Evolutionary conservation across 2,113 vertebrate genomes (phyloP).

Genomic region (Psittacus erithacus): DNA sequence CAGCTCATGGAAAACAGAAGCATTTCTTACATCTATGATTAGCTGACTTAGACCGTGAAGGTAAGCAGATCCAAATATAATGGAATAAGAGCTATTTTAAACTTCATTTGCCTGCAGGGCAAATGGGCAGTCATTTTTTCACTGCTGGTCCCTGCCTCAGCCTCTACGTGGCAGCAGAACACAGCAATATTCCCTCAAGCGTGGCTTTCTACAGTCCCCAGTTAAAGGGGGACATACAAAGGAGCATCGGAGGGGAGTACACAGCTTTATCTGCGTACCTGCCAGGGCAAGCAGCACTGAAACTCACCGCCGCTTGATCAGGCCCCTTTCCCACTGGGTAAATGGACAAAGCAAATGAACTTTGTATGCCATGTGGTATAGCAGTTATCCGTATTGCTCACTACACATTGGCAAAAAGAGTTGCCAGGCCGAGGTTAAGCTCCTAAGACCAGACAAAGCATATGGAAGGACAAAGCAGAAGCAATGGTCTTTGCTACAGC

Average conservation of each 20-base stretch:
- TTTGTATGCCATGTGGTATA: background rate
- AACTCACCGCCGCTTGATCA: background rate
- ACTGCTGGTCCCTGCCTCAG: background rate
- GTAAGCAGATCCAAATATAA: background rate
- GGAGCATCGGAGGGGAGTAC: background rate
- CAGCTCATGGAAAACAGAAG: background rate
- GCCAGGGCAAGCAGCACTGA: background rate
- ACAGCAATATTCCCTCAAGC: background rate
- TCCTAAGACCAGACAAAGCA: background rate
- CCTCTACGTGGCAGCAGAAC: conserved; percentile 43
- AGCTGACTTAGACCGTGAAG: background rate
- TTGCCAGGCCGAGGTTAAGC: conserved; percentile 23
- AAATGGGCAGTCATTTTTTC: background rate
- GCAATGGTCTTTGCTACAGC: background rate
- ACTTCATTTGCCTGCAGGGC: background rate
- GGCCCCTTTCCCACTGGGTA: background rate
- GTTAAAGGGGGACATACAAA: background rate
- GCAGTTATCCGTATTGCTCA: background rate
- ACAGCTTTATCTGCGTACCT: background rate
- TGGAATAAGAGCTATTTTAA: background rate
- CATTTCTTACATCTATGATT: background rate
- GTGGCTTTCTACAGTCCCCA: background rate
- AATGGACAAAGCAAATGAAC: conserved; percentile 30
- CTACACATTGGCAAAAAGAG: background rate
- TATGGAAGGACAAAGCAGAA: background rate